Conservation (phyloP, 2,888 invertebrate genomes). For the Leucophora obtusa region DNA sequence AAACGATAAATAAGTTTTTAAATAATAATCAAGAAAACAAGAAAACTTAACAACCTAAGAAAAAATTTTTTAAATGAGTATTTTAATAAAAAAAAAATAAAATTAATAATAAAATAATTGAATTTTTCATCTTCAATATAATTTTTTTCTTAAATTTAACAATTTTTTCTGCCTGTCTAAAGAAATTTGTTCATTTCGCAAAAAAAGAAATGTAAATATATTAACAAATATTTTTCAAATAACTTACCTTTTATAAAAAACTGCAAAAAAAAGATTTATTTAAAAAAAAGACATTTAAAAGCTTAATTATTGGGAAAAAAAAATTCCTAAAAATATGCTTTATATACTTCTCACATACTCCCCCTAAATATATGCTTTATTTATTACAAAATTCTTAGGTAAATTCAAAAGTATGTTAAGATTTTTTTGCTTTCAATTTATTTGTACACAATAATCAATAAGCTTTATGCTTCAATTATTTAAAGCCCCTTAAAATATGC, state of each 20-base stretch:
- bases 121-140: too few species aligned
- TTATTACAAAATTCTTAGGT: not conserved
- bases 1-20: conserved; percentile 33
- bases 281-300: conserved; percentile 30
- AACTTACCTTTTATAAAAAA: conserved; percentile 43
- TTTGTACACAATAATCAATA: not conserved
- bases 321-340: conserved; percentile 40
- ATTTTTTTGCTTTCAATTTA: not conserved
- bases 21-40: conserved; percentile 19
- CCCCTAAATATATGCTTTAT: conserved; percentile 28
- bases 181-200: conserved; percentile 54
- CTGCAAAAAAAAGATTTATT: conserved; percentile 46
- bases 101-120: too few species aligned
- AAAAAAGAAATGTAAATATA: not conserved
- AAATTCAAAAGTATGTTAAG: not conserved
- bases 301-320: not conserved
- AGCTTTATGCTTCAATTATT: conserved; percentile 7
- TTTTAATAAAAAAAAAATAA: not conserved
- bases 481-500: conserved; percentile 27
- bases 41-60: conserved; percentile 14
- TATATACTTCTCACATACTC: not conserved
- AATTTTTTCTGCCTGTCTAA: not conserved
- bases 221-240: not conserved
- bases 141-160: too few species aligned
- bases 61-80: conserved; percentile 7